phyloP scores from a whole-genome alignment of 2,113 vertebrate species.

The Coptodon rendalli region DNA sequence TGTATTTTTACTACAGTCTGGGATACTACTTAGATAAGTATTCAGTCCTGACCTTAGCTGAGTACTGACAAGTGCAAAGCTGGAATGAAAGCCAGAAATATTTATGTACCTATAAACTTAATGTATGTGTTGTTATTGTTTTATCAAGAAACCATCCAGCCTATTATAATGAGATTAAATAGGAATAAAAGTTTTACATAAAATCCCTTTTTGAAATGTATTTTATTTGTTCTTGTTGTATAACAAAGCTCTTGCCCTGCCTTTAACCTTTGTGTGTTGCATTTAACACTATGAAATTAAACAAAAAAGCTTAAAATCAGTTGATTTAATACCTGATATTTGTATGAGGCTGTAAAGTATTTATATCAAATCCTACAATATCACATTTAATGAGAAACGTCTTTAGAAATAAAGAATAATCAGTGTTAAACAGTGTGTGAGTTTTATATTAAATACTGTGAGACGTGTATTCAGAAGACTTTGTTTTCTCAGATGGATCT shows the following conservation, averaged over 20 bases:
- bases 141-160: background rate
- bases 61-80: background rate
- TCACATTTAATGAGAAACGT: background rate
- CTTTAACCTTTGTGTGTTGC: background rate
- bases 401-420: background rate
- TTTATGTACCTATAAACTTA: background rate
- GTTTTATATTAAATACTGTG: background rate
- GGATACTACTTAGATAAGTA: background rate
- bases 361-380: background rate
- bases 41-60: accelerated
- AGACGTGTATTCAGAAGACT: background rate
- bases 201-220: background rate
- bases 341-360: background rate
- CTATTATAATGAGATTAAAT: background rate
- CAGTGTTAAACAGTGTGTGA: background rate
- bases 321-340: background rate
- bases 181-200: background rate
- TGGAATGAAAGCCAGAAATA: background rate
- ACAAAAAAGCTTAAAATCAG: background rate
- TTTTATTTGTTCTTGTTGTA: background rate
- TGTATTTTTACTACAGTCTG: background rate
- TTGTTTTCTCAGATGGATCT: background rate
- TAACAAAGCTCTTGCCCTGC: background rate
- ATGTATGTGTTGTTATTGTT: background rate
- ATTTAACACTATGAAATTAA: background rate